A percentile compares a stretch with the other conserved stretches of the same genome.
Conservation (phyloP, 2,888 invertebrate genomes). For the Hypena proboscidalis region DNA sequence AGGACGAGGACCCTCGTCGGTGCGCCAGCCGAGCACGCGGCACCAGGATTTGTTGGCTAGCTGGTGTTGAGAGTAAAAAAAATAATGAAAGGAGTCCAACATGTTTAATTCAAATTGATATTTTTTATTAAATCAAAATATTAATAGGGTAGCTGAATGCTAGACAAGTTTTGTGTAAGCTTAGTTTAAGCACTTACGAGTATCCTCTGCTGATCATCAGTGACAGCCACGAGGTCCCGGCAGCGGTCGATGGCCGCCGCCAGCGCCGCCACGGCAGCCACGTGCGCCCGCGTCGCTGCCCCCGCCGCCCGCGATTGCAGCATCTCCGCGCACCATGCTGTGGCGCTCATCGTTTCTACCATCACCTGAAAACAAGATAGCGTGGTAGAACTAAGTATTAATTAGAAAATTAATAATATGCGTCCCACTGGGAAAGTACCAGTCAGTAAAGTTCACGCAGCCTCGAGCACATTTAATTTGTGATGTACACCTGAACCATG, state of each 20-base stretch:
- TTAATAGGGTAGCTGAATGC: too few relatives aligned
- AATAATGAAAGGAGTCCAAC: too few relatives aligned
- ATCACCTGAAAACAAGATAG: constrained; percentile 80
- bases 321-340: constrained; percentile 88
- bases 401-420: too few relatives aligned
- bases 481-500: too few relatives aligned
- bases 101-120: too few relatives aligned
- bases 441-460: too few relatives aligned
- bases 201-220: constrained; percentile 93
- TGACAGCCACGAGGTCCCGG: constrained; percentile 94
- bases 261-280: constrained; percentile 92
- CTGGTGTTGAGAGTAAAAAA: constrained; percentile 69
- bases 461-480: too few relatives aligned
- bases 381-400: neutral
- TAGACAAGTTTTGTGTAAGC: neutral
- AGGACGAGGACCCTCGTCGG: constrained; percentile 67
- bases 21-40: constrained; percentile 89
- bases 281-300: constrained; percentile 90
- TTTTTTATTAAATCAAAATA: too few relatives aligned
- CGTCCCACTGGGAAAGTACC: too few relatives aligned
- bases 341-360: constrained; percentile 87
- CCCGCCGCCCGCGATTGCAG: constrained; percentile 92
- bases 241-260: constrained; percentile 95
- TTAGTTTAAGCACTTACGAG: constrained; percentile 82
- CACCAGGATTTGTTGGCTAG: constrained; percentile 95